Conservation (phyloP, 2,797 vertebrate genomes). For the Squalus acanthias region DNA sequence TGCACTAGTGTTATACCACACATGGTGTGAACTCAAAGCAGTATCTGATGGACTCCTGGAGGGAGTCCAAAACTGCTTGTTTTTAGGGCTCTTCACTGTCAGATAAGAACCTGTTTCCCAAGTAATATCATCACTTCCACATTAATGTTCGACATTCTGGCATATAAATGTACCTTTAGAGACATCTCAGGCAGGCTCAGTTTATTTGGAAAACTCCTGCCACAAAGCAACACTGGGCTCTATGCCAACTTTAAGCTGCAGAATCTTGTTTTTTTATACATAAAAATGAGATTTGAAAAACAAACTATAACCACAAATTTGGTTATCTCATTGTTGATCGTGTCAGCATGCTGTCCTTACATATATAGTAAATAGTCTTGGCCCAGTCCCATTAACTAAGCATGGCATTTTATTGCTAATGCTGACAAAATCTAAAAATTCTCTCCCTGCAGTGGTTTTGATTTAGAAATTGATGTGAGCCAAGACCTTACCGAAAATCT, state of each 20-base stretch:
- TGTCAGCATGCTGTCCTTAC: no score
- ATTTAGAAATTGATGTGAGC: no score
- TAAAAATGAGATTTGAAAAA: not conserved
- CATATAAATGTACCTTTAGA: not conserved
- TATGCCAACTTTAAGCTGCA: not conserved
- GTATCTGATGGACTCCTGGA: not conserved
- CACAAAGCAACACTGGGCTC: not conserved
- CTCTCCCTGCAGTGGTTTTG: no score
- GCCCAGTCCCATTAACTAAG: no score
- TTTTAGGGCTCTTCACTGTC: not conserved
- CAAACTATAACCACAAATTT: not conserved
- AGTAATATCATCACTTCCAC: not conserved
- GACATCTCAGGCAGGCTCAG: not conserved
- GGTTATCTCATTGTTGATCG: no score
- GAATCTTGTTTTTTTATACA: not conserved
- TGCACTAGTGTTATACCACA: not conserved
- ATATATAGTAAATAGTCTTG: no score
- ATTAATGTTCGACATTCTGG: not conserved
- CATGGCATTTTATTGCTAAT: no score
- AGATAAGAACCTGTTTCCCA: not conserved
- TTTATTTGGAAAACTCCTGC: not conserved
- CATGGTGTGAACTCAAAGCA: not conserved
- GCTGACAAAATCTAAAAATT: no score
- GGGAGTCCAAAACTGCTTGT: not conserved
- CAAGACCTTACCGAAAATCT: not conserved